Evolutionary conservation across 2,888 invertebrate species (phyloP), one percentile per base, ranked within the genome.

Genomic region (Sphaerophoria rueppellii): DNA sequence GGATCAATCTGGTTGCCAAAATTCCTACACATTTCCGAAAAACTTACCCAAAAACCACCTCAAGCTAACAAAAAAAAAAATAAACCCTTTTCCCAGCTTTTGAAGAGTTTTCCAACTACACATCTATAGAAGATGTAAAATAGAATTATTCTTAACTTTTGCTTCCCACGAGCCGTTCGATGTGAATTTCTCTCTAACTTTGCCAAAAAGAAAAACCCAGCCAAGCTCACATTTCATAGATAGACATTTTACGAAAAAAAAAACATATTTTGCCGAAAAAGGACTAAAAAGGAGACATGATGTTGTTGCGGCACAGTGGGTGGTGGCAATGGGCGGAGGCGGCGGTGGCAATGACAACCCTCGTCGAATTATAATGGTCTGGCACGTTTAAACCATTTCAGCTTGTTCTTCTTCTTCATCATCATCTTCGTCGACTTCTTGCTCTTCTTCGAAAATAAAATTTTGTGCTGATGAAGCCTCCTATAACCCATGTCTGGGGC

Each of bases 371-470:
- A 81, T 81, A 76, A 77, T 81, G 81, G 85, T 85, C 85, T 85
- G 85, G 85, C 85, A 85, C 85, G 85, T 85, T 85, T 85, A 73
- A 81, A 65, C 81, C 76, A 85, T 85, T 81, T 81, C 80, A 65
- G 70, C 57, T 75, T 74, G 54, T 78, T 82, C 63, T 73, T 50
- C 63, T 16, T 65, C 65, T 0, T 46, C 50, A 0, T 65, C 7
- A 4, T 43, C 9, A 9, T 60, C 58, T 37, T 60, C 11, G 0
- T 61, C n/a, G 35, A 35, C 16, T 16, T 58, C 16, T 37, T 60
- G 40, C 24, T 60, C 58, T 40, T 60, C 12, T 58, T 37, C 6
- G 16, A 16, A 6, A 16, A 16, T 24, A 24, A 24, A 37, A 34
- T 60, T 82, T 78, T 74, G 54, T 75, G 71, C 79, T 82, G 78